Base-by-base conservation (phyloP, 2,113 vertebrate genomes). In the Phyllostomus hastatus region DNA sequence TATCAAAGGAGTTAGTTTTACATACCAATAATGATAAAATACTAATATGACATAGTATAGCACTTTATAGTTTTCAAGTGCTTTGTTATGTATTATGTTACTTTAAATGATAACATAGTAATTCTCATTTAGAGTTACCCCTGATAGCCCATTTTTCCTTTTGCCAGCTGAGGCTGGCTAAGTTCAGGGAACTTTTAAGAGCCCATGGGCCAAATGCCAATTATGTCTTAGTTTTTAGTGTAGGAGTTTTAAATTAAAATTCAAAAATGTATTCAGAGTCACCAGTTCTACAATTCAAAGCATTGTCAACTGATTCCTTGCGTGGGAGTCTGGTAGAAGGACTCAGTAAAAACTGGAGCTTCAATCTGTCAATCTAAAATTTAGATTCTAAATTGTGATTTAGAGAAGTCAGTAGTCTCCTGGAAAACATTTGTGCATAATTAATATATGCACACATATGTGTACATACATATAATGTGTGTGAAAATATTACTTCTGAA, bases 201-300 rank as follows among this genome's bases (percentile, higher is more conserved):
- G 28, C 4, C 14, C 17, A 33, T 24, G 33, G 48, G 11, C 46
- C 35, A 82, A 54, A 66, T 75, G 59, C 28, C 12, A 72, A 87
- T 24, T 69, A 41, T 66, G n/a, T 7, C 38, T 95, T 89, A 20
- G 16, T 94, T 95, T 26, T 83, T 16, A 75, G 64, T 50, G 16
- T 75, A 41, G 33, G 2, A 41, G 0, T 24, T 92, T 94, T 85
- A 86, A 91, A 97, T 91, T 76, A 88, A 89, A 84, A 88, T 76
- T 66, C 84, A 57, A 78, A 72, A 76, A 88, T 80, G 10, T 92
- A 26, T 70, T 67, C 35, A 50, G 31, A 80, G 7, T 28, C 52
- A 66, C 16, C 17, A 46, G 15, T 88, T 75, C n/a, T 64, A 41
- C 31, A 86, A 16, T 67, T 52, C 73, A 78, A 94, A 95, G 10